Base-by-base conservation (phyloP, 2,888 invertebrate species). In the Synanthedon andrenaeformis region DNA sequence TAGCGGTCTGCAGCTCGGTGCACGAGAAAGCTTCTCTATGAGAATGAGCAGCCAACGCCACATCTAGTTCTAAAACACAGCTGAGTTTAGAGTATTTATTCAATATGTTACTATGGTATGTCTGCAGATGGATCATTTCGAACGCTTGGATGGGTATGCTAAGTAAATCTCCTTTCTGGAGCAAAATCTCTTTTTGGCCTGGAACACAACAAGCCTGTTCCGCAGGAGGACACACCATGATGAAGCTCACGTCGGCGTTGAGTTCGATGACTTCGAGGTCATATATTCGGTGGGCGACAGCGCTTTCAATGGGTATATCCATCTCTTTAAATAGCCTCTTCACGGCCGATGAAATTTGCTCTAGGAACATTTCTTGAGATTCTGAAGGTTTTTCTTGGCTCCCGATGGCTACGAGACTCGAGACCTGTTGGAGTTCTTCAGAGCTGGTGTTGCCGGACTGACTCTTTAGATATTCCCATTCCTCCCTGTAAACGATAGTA, bases 1-100 rank as follows among this genome's bases (percentile, higher is more conserved):
- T 96, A 54, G 98, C 96, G 3, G 92, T 90, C 58, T 93, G 92
- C 28, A 98, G 79, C 76, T 98, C 98, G 4, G 91, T 91, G 53
- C 94, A 93, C 3, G 97, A 97, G 78, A 98, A 98, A 0, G 98
- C 98, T 89, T 98, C 97, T 66, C 98, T 89, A 63, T 96, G 96
- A 41, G 94, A 93, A 71, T 98, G 97, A 59, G 96, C 96, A 3
- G 98, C 97, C 63, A 96, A 89, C 0, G 95, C 93, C 0, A 95
- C 93, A 67, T 98, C 98, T 71, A 97, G 86, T 80, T 99, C 99
- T 56, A 99, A 82, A 56, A 97, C 94, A 65, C 97, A 96, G 64
- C 97, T 98, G 13, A 99, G 89, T 56, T 96, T 92, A 2, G 97
- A 95, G 84, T 98, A 99, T 72, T 96, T 92, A 66, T 94, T 93